These are phyloP conservation scores for Zalophus californianus DNA, from an alignment of 2,797 vertebrate species.

Conservation along the genomic window DNA sequence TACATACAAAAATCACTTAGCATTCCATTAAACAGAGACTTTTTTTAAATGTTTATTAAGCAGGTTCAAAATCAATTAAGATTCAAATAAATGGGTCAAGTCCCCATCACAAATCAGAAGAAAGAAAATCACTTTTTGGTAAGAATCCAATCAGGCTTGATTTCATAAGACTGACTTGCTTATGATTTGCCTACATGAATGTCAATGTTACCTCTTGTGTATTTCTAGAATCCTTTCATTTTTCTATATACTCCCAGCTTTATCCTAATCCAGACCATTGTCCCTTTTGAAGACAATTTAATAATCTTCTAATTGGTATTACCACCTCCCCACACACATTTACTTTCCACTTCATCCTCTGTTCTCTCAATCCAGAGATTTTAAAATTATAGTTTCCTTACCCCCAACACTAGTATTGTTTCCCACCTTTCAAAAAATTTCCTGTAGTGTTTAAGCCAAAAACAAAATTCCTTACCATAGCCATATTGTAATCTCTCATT, in stretches of 20 bases:
- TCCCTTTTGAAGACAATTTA: neutral
- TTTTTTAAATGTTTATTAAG: slow-evolving; percentile 38
- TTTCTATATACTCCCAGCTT: neutral
- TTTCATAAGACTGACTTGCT: neutral
- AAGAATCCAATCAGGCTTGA: neutral
- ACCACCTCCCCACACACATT: neutral
- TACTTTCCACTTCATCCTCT: neutral
- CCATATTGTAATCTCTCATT: neutral
- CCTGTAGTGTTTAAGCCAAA: neutral
- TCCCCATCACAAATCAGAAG: neutral
- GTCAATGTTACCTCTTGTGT: neutral
- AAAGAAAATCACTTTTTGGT: slow-evolving; percentile 8
- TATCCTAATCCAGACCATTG: neutral
- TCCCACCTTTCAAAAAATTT: neutral
- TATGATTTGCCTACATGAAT: slow-evolving; percentile 6
- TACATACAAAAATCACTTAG: neutral
- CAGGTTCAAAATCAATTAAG: slow-evolving; percentile 36
- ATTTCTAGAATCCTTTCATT: neutral
- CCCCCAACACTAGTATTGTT: neutral
- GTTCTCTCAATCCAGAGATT: neutral
- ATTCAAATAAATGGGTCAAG: slow-evolving; percentile 25
- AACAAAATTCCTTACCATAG: neutral
- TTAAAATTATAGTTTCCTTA: neutral
- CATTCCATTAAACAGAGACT: neutral
- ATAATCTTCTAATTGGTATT: neutral